Percentiles rank a stretch among this genome's conserved stretches.
phyloP scores from a whole-genome alignment of 37 sponge, comb jelly and placozoan species.

The Ephydatia muelleri region DNA sequence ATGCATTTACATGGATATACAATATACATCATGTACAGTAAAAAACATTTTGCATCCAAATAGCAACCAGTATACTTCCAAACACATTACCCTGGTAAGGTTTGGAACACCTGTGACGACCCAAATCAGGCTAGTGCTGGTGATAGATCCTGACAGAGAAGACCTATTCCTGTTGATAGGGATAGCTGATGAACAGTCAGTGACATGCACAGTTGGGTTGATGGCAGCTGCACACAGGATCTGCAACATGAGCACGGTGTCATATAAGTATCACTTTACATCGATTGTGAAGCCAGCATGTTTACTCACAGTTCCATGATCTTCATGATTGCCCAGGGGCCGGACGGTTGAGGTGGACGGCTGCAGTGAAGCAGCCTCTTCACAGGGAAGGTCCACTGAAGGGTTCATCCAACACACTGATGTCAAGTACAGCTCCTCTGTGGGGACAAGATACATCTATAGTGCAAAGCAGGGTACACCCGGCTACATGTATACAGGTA shows the following conservation, averaged over 20 bases:
- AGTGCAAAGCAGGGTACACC: no score
- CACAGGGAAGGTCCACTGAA: not conserved
- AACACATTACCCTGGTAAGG: constrained; percentile 70
- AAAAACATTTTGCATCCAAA: no score
- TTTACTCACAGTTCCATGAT: constrained; percentile 66
- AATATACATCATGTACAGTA: no score
- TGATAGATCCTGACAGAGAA: not conserved
- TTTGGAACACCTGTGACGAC: constrained; percentile 75
- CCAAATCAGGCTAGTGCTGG: constrained; percentile 77
- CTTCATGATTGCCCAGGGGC: constrained; percentile 82
- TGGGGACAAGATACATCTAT: no score
- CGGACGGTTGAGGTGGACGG: constrained; percentile 71
- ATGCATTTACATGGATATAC: no score
- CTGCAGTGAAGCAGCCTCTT: not conserved
- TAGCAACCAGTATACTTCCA: no score
- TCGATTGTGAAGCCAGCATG: no score
- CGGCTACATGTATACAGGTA: no score
- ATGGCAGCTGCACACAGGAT: constrained; percentile 78
- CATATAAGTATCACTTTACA: no score
- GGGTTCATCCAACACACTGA: constrained; percentile 66
- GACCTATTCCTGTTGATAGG: constrained; percentile 26
- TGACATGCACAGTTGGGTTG: constrained; percentile 58
- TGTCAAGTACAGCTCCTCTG: constrained; percentile 65
- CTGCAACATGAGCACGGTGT: constrained; percentile 3
- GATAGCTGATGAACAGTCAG: constrained; percentile 43